Base-by-base conservation (phyloP, 2,113 vertebrate genomes). In the Heliornis fulica region DNA sequence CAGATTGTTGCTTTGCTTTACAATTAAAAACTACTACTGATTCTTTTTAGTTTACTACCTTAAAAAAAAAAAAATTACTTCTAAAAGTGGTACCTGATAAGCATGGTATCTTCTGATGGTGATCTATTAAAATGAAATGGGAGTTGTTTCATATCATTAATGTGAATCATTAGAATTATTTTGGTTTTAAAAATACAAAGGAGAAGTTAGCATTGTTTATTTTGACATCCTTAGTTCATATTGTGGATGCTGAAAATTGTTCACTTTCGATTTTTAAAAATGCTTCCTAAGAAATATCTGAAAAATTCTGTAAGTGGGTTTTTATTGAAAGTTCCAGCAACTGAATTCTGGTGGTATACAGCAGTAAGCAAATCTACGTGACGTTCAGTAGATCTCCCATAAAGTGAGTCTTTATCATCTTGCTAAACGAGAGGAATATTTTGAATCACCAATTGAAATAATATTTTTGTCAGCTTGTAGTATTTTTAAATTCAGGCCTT, bases 11-110 rank as follows among this genome's bases (percentile, higher is more conserved):
- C 22, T 65, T 78, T 81, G 15, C 48, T 76, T 12, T 64, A 1
- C 53, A 40, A 5, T 60, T 63, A 32, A 60, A 83, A 87, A 10
- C 10, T 50, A 10, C 46, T 54, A 4, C 11, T 60, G 23, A 29
- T 46, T 50, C 4, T 74, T 83, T 56, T 66, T 40, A 5, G 20
- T 43, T 83, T 78, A 56, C 15, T 70, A 5, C 22, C 83, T 69
- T 0, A 32, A 59, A 25, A 46, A 46, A 46, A 46, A 63, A 38
- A 7, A n/a, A n/a, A n/a, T n/a, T n/a, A n/a, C 31, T 70, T 57
- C 6, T 13, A 20, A 11, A 82, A 71, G 20, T 23, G 32, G 3
- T 4, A 5, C 13, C 21, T 1, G 11, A 4, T 2, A 0, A 7
- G 5, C 41, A 11, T 63, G 15, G 1, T 53, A 23, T 34, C 17